Evolutionary conservation across 1,140 invertebrate species (phyloP).

Genomic region (honey bee (Apis mellifera)): Amel_HAv3.1 CM009936.2:17687001-17687500

Average conservation of each 20-base stretch:
- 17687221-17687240: constrained; percentile 27
- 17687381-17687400: neutral
- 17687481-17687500: neutral
- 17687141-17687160: constrained; percentile 60
- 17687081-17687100: constrained; percentile 70
- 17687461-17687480: too few relatives aligned
- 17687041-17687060: constrained; percentile 58
- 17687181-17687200: constrained; percentile 56
- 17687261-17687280: constrained; percentile 31
- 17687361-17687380: neutral
- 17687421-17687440: too few relatives aligned
- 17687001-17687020: constrained; percentile 53
- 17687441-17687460: too few relatives aligned
- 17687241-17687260: constrained; percentile 19
- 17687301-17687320: constrained; percentile 21
- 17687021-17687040: constrained; percentile 59
- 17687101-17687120: constrained; percentile 78
- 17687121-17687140: constrained; percentile 76
- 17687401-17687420: neutral
- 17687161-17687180: constrained; percentile 52
- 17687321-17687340: constrained; percentile 13
- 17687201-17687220: constrained; percentile 48
- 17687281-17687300: constrained; percentile 35
- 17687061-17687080: constrained; percentile 70
- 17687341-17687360: constrained; percentile 29